Conservation (phyloP, 2,888 invertebrate species). For the Mesodorylaimus sp. region DNA sequence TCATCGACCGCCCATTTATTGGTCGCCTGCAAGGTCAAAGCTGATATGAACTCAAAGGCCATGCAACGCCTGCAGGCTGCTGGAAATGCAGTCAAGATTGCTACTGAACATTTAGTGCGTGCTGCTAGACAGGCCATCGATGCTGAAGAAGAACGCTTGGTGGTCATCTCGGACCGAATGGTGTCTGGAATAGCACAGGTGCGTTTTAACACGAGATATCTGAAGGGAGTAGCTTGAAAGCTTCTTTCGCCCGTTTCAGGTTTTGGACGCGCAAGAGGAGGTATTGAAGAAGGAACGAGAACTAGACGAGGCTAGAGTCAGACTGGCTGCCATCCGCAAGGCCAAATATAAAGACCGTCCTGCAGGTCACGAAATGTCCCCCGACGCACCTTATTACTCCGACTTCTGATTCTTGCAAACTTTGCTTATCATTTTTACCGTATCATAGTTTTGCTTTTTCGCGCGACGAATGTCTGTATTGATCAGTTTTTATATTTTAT, state of each 20-base stretch:
- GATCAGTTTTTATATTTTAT: background rate
- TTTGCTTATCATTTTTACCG: background rate
- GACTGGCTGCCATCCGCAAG: conserved; percentile 71
- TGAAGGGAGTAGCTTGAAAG: background rate
- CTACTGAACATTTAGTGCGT: conserved; percentile 86
- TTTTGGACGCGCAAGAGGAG: conserved; percentile 36
- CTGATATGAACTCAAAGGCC: conserved; percentile 80
- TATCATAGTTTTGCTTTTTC: background rate
- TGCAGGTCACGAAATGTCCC: conserved; percentile 14
- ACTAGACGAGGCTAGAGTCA: conserved; percentile 71
- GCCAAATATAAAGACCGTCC: conserved; percentile 54
- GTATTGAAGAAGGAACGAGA: conserved; percentile 84
- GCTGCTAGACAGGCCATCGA: conserved; percentile 81
- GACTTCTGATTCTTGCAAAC: conserved; percentile 7
- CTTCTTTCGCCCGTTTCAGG: conserved; percentile 12
- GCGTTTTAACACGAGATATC: background rate
- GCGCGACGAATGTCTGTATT: background rate
- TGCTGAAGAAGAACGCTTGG: conserved; percentile 69
- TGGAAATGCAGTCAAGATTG: conserved; percentile 86
- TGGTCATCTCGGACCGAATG: conserved; percentile 75
- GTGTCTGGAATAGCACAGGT: conserved; percentile 89
- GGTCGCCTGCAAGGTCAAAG: conserved; percentile 96
- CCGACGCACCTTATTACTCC: conserved; percentile 11
- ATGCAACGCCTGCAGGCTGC: conserved; percentile 67
- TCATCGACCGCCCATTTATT: conserved; percentile 88